phyloP scores from a whole-genome alignment of 2,888 invertebrate species.

The Pollenia angustigena region DNA sequence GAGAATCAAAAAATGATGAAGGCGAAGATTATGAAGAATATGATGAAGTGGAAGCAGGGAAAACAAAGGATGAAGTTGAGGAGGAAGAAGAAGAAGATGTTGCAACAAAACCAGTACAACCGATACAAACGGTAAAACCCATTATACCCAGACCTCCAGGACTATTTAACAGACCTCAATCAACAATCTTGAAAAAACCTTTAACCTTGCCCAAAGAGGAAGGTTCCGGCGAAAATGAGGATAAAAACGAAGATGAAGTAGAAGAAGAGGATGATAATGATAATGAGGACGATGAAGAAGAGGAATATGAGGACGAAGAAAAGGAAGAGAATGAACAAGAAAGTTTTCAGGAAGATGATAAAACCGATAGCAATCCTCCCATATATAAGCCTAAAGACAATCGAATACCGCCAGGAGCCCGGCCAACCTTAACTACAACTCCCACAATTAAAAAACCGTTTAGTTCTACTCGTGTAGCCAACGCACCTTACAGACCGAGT shows the following conservation, averaged over 20 bases:
- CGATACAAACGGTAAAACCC: conserved; percentile 29
- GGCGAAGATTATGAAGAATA: conserved; percentile 74
- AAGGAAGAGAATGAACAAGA: conserved; percentile 71
- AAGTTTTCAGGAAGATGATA: conserved; percentile 56
- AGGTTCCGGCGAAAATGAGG: conserved; percentile 40
- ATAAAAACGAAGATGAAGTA: conserved; percentile 45
- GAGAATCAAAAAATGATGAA: conserved; percentile 41
- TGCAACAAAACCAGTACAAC: conserved; percentile 13
- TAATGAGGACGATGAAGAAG: conserved; percentile 68
- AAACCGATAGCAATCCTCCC: conserved; percentile 59
- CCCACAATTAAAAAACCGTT: conserved; percentile 55
- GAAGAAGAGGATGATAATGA: conserved; percentile 69
- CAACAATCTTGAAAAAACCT: conserved; percentile 67
- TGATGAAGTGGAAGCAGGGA: conserved; percentile 72
- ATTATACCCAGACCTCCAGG: conserved; percentile 63
- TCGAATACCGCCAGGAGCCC: conserved; percentile 75
- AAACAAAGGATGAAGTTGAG: conserved; percentile 66
- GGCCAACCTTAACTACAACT: conserved; percentile 71
- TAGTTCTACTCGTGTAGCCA: conserved; percentile 38
- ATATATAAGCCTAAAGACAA: conserved; percentile 75
- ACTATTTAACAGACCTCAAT: conserved; percentile 63
- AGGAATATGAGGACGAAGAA: conserved; percentile 73
- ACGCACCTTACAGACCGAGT: conserved; percentile 45
- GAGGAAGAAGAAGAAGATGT: conserved; percentile 59
- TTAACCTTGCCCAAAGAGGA: conserved; percentile 37